A percentile compares a stretch with the other conserved stretches of the same genome.
Conservation (phyloP, 2,797 vertebrate genomes). For the Sebastes cheni region DNA sequence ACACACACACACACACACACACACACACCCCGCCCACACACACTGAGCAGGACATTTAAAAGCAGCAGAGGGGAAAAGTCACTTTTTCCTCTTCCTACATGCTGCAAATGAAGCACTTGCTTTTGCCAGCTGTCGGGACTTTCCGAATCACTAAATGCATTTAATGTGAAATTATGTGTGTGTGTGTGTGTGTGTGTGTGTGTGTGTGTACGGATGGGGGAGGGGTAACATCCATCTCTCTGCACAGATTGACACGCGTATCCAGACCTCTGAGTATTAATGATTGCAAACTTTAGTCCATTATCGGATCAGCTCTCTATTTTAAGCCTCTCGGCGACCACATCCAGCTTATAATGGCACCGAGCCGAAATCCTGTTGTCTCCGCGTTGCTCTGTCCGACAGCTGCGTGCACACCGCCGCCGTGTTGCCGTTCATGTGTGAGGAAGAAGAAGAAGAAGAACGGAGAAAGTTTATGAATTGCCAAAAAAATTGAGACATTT, state of each 20-base stretch:
- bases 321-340: constrained; percentile 64
- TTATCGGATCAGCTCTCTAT: constrained; percentile 74
- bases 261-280: constrained; percentile 69
- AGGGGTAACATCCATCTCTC: constrained; percentile 1
- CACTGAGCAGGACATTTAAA: constrained; percentile 10
- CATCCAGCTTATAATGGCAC: constrained; percentile 64
- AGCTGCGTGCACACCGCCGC: background rate
- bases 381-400: constrained; percentile 4
- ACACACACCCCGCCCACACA: background rate
- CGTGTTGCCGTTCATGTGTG: too few species aligned
- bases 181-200: background rate
- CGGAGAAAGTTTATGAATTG: too few species aligned
- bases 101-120: constrained; percentile 1
- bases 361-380: constrained; percentile 35
- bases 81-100: background rate
- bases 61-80: constrained; percentile 13
- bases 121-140: constrained; percentile 16
- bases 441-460: too few species aligned
- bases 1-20: background rate
- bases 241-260: constrained; percentile 49
- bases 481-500: background rate
- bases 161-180: background rate
- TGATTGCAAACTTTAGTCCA: constrained; percentile 75
- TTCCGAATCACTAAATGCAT: constrained; percentile 18
- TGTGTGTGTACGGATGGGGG: background rate